Evolutionary conservation across 2,113 vertebrate species (phyloP).

Genomic region (Pipa parva): DNA sequence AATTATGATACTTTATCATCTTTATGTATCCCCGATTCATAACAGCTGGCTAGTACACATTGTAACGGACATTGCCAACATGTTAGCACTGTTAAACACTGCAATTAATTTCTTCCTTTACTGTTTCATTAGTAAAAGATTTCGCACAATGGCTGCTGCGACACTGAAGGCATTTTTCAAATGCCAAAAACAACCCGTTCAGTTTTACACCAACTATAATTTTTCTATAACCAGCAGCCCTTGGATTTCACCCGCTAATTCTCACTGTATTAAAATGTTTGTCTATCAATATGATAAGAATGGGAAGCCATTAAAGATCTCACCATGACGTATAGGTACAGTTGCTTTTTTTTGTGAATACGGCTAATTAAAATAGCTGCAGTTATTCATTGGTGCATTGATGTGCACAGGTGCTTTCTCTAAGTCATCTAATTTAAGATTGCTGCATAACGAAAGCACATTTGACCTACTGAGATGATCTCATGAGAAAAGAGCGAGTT

Average conservation of each 20-base stretch:
- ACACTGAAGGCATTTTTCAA: constrained; percentile 83
- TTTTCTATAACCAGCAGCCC: constrained; percentile 97
- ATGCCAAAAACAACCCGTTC: constrained; percentile 84
- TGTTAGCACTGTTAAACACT: constrained; percentile 92
- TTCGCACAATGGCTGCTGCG: constrained; percentile 85
- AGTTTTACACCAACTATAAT: constrained; percentile 91
- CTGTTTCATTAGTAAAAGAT: constrained; percentile 96
- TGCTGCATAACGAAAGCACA: constrained; percentile 1
- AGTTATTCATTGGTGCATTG: background rate
- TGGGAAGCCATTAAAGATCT: constrained; percentile 88
- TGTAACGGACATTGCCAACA: constrained; percentile 85
- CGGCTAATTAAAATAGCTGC: constrained; percentile 48
- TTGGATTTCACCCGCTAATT: constrained; percentile 96
- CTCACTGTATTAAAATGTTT: constrained; percentile 96
- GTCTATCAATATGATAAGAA: constrained; percentile 96
- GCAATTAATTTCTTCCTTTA: constrained; percentile 98
- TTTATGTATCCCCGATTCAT: constrained; percentile 77
- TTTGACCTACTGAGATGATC: background rate
- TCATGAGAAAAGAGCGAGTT: background rate
- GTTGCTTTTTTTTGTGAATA: constrained; percentile 20
- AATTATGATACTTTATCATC: constrained; percentile 87
- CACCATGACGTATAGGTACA: constrained; percentile 67
- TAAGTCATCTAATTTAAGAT: constrained; percentile 9
- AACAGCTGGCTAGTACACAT: constrained; percentile 78
- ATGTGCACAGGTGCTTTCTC: constrained; percentile 17